Evolutionary conservation across 1,140 invertebrate genomes (phyloP).

Genomic region (Plectus sambesii): DNA sequence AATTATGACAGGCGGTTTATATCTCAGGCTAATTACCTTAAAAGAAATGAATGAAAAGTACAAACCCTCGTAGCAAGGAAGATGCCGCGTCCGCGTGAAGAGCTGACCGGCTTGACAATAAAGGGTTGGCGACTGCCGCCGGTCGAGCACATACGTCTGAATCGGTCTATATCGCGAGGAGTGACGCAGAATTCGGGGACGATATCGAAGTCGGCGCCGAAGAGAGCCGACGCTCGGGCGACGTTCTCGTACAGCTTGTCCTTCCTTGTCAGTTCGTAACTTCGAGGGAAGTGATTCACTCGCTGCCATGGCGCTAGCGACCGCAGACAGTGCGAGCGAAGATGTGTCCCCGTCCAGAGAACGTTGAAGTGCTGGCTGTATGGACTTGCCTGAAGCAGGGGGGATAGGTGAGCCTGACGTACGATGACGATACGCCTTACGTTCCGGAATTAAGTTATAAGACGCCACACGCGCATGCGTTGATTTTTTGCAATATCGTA

Average conservation of each 20-base stretch:
- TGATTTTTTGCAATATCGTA: too few species aligned
- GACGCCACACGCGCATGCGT: too few species aligned
- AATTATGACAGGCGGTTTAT: too few species aligned
- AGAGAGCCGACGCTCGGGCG: constrained; percentile 13
- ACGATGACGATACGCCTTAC: too few species aligned
- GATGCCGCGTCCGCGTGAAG: constrained; percentile 38
- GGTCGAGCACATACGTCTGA: constrained; percentile 16
- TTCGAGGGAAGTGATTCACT: constrained; percentile 22
- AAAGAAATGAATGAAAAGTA: too few species aligned
- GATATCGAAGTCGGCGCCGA: constrained; percentile 14
- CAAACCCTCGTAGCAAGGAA: constrained; percentile 20
- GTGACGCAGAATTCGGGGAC: constrained; percentile 40
- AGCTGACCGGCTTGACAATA: constrained; percentile 38
- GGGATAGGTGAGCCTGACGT: too few species aligned
- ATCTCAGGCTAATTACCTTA: too few species aligned
- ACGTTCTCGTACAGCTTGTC: constrained; percentile 46
- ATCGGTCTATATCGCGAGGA: constrained; percentile 24
- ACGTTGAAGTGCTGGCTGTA: constrained; percentile 15
- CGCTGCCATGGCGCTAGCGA: constrained; percentile 16
- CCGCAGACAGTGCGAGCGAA: constrained; percentile 11
- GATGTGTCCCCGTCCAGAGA: constrained; percentile 10
- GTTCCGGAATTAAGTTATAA: too few species aligned
- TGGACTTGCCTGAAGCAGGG: too few species aligned
- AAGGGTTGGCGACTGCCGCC: constrained; percentile 18
- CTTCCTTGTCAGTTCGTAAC: constrained; percentile 48